Conservation (phyloP, 2,888 invertebrate genomes). For the Tachina grossa region DNA sequence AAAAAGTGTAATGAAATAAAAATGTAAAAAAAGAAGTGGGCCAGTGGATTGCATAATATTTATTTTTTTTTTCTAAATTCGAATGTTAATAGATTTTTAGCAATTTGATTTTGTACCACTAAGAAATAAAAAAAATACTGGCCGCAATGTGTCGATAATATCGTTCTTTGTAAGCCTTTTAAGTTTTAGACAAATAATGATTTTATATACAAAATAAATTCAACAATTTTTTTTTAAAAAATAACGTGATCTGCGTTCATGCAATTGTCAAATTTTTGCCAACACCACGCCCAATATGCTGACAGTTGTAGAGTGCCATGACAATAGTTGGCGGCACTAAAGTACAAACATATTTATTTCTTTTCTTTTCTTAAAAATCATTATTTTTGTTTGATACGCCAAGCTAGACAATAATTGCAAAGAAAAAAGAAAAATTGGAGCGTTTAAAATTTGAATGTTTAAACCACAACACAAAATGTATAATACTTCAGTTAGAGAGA, state of each 20-base stretch:
- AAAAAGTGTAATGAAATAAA: not conserved
- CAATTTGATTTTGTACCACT: constrained; percentile 41
- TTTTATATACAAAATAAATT: constrained; percentile 1
- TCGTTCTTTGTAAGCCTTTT: constrained; percentile 39
- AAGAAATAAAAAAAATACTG: constrained; percentile 4
- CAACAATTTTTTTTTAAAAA: not conserved
- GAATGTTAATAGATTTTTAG: constrained; percentile 60
- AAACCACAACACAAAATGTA: not conserved
- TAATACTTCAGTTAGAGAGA: not conserved
- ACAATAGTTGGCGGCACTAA: constrained; percentile 19
- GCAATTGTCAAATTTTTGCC: constrained; percentile 38
- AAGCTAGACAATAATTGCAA: not conserved
- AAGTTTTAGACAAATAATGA: constrained; percentile 4
- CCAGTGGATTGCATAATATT: constrained; percentile 61
- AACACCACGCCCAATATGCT: constrained; percentile 44
- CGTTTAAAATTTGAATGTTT: not conserved
- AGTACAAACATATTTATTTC: not conserved
- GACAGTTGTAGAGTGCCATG: constrained; percentile 16
- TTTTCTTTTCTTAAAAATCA: constrained; percentile 11
- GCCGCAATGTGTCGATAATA: not conserved
- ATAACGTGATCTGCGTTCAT: constrained; percentile 57
- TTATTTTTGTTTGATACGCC: constrained; percentile 38
- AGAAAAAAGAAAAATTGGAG: not conserved
- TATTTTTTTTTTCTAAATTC: constrained; percentile 24
- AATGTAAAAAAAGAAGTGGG: constrained; percentile 60